A percentile compares a stretch with the other conserved stretches of the same genome.
phyloP scores from a whole-genome alignment of 1,140 invertebrate genomes.

The Psilanteris sp. region DNA sequence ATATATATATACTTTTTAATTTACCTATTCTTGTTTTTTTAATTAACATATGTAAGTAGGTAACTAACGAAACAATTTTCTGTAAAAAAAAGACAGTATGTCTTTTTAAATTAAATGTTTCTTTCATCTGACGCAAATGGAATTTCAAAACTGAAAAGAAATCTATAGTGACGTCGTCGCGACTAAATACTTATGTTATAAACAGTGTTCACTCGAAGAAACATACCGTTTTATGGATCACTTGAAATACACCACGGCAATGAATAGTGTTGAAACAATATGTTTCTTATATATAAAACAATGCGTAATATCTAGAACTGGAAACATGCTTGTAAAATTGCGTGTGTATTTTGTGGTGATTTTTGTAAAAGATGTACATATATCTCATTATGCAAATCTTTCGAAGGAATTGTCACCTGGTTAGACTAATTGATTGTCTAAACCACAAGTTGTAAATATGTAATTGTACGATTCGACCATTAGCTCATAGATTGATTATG shows the following conservation, averaged over 20 bases:
- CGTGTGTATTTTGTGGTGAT: conserved; percentile 22
- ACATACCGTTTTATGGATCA: conserved; percentile 26
- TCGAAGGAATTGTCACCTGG: conserved; percentile 59
- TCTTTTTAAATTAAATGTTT: no score
- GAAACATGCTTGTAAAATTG: no score
- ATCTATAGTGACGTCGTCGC: conserved; percentile 29
- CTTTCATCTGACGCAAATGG: conserved; percentile 29
- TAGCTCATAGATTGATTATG: conserved; percentile 56
- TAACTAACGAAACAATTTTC: conserved; percentile 15
- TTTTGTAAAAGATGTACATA: conserved; percentile 42
- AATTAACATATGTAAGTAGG: no score
- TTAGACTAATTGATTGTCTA: conserved; percentile 34
- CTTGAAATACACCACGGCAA: conserved; percentile 22
- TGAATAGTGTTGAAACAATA: no score
- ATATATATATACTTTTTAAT: no score
- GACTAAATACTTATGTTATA: conserved; percentile 37
- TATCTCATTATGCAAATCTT: conserved; percentile 58
- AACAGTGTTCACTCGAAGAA: conserved; percentile 55
- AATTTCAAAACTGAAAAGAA: conserved; percentile 28
- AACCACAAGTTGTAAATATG: conserved; percentile 62
- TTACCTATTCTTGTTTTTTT: no score
- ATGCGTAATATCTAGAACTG: no score
- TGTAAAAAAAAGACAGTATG: not conserved
- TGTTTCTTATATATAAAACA: no score
- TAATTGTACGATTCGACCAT: conserved; percentile 58